A percentile compares a stretch with the other conserved stretches of the same genome.
Evolutionary conservation across 2,797 vertebrate species (phyloP).

Genomic region (Sandelia bainsii): DNA sequence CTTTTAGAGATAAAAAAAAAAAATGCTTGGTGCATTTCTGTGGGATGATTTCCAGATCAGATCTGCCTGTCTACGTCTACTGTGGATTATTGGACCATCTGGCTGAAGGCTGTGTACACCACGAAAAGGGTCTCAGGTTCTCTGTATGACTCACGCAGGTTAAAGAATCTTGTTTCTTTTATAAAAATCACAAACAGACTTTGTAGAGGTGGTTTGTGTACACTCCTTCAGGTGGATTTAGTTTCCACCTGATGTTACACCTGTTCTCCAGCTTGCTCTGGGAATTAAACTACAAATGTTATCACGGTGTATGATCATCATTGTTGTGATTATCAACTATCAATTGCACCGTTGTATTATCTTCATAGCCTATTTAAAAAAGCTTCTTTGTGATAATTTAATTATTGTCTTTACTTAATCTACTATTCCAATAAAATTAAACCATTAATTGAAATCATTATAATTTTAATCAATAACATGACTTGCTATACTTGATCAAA

Average conservation of each 20-base stretch:
- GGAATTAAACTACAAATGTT: constrained; percentile 40
- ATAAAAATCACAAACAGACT: constrained; percentile 5
- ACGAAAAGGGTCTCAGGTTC: constrained; percentile 43
- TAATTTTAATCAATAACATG: background rate
- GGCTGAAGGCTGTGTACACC: constrained; percentile 52
- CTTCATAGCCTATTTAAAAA: constrained; percentile 7
- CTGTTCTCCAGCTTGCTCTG: constrained; percentile 53
- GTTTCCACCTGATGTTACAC: constrained; percentile 49
- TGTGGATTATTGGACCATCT: constrained; percentile 61
- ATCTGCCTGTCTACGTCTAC: constrained; percentile 38
- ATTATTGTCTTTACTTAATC: constrained; percentile 1
- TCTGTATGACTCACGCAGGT: constrained; percentile 16
- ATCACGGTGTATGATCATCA: constrained; percentile 38
- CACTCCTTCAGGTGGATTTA: constrained; percentile 37
- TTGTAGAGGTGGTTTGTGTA: constrained; percentile 12
- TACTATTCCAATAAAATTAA: background rate
- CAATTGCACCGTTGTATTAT: constrained; percentile 30
- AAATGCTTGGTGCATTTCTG: constrained; percentile 52
- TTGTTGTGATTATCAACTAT: constrained; percentile 46
- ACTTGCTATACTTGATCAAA: background rate
- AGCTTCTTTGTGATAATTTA: constrained; percentile 8
- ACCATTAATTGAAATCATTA: background rate
- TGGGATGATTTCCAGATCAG: constrained; percentile 70
- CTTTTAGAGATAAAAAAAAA: constrained; percentile 66
- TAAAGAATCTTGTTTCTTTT: constrained; percentile 19